phyloP scores from a whole-genome alignment of 2,113 vertebrate genomes.

The Indri indri region DNA sequence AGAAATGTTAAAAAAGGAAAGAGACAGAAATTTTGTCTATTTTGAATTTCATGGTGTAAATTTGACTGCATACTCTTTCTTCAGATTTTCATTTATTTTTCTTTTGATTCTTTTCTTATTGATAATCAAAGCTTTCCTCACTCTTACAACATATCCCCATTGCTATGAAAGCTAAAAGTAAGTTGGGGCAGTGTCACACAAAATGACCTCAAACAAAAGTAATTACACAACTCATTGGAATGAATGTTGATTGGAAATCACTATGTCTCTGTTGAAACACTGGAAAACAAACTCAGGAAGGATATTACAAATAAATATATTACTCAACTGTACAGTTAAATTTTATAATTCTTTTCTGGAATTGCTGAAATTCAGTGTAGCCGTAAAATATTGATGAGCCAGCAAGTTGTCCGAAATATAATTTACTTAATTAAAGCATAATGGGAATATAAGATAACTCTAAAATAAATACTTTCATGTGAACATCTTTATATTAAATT shows the following conservation, averaged over 20 bases:
- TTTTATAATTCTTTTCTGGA: background rate
- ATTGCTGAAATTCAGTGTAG: background rate
- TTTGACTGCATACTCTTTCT: background rate
- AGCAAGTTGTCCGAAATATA: slow-evolving; percentile 28
- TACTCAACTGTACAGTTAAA: background rate
- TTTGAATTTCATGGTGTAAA: background rate
- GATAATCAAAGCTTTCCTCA: background rate
- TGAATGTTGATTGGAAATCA: background rate
- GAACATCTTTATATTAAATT: slow-evolving; percentile 25
- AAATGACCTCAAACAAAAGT: background rate
- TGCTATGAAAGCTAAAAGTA: background rate
- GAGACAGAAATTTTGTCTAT: background rate
- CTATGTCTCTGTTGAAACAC: background rate
- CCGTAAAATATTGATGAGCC: slow-evolving; percentile 38
- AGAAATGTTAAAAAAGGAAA: background rate
- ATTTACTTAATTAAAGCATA: slow-evolving; percentile 40
- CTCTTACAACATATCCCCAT: background rate
- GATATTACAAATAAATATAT: background rate
- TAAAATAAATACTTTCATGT: slow-evolving; percentile 52
- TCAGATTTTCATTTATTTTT: background rate
- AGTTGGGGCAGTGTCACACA: background rate
- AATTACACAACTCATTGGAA: background rate
- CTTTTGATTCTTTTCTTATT: background rate
- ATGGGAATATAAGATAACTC: slow-evolving; percentile 15
- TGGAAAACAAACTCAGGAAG: background rate